phyloP scores from a whole-genome alignment of 2,888 invertebrate genomes.

The Synergus gifuensis region DNA sequence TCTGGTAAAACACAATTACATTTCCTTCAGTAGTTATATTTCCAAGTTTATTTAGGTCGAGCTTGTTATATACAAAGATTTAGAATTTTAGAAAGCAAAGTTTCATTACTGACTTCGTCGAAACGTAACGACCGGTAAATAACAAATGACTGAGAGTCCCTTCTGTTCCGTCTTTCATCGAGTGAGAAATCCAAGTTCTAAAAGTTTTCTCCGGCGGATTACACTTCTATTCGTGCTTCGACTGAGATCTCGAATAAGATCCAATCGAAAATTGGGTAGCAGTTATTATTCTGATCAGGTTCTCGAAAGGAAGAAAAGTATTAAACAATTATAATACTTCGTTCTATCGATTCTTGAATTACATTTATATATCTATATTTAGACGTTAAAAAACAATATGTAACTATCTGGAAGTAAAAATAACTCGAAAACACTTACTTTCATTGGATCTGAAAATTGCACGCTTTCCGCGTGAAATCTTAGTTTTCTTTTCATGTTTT shows the following conservation, averaged over 20 bases:
- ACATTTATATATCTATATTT: not conserved
- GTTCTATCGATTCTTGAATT: not conserved
- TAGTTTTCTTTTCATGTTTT: not conserved
- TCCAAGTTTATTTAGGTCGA: not conserved
- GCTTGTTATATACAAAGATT: not conserved
- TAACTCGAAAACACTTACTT: not conserved
- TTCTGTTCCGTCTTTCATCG: slow-evolving; percentile 50
- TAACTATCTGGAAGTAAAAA: too few relatives aligned
- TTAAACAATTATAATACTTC: not conserved
- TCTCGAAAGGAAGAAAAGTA: slow-evolving; percentile 8
- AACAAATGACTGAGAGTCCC: slow-evolving; percentile 62
- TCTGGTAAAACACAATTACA: not conserved
- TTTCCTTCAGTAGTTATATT: not conserved
- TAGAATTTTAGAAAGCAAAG: slow-evolving; percentile 35
- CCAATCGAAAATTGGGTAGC: slow-evolving; percentile 19
- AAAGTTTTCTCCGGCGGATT: slow-evolving; percentile 52
- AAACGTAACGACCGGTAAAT: slow-evolving; percentile 67
- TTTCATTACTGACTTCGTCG: slow-evolving; percentile 66
- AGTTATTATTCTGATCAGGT: slow-evolving; percentile 22
- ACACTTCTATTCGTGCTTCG: slow-evolving; percentile 34
- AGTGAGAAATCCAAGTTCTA: slow-evolving; percentile 55
- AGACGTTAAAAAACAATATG: not conserved
- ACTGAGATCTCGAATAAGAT: slow-evolving; percentile 12
- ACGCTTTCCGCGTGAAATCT: not conserved
- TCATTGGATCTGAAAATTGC: not conserved